A percentile compares a stretch with the other conserved stretches of the same genome.
Conservation (phyloP, 2,888 invertebrate species). For the Crocallis elinguaria region DNA sequence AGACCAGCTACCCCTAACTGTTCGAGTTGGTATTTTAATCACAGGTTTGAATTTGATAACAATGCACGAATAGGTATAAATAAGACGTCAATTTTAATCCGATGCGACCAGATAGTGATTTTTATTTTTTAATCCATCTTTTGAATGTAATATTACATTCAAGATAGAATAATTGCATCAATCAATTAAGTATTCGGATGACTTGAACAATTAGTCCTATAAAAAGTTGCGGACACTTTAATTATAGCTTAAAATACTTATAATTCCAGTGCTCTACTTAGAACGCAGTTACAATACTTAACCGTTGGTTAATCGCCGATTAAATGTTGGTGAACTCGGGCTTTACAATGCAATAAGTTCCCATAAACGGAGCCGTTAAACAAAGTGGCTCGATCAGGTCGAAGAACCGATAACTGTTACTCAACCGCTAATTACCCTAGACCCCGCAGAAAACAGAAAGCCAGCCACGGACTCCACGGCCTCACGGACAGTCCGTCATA, state of each 20-base stretch:
- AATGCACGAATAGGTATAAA: too few species aligned
- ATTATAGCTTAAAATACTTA: constrained; percentile 22
- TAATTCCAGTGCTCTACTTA: constrained; percentile 46
- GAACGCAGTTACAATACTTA: constrained; percentile 25
- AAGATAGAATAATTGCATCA: constrained; percentile 11
- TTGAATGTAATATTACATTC: constrained; percentile 14
- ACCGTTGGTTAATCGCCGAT: constrained; percentile 13
- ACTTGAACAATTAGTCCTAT: constrained; percentile 6
- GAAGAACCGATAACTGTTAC: constrained; percentile 71
- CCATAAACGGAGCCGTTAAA: constrained; percentile 65
- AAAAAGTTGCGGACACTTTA: constrained; percentile 8
- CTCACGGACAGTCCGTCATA: constrained; percentile 81
- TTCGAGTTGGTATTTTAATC: too few species aligned
- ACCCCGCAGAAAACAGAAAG: constrained; percentile 23
- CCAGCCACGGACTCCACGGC: constrained; percentile 44
- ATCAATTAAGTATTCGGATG: constrained; percentile 5
- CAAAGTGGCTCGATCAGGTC: constrained; percentile 53
- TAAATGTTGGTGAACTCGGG: constrained; percentile 5
- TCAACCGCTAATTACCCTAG: constrained; percentile 66
- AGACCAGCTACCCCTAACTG: too few species aligned
- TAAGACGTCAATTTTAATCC: too few species aligned
- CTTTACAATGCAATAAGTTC: constrained; percentile 56
- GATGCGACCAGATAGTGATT: too few species aligned
- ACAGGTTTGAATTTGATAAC: too few species aligned
- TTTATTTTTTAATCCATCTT: too few species aligned